phyloP scores from a whole-genome alignment of 92 coral and sea anemone species.

The Zoanthus sansibaricus region DNA sequence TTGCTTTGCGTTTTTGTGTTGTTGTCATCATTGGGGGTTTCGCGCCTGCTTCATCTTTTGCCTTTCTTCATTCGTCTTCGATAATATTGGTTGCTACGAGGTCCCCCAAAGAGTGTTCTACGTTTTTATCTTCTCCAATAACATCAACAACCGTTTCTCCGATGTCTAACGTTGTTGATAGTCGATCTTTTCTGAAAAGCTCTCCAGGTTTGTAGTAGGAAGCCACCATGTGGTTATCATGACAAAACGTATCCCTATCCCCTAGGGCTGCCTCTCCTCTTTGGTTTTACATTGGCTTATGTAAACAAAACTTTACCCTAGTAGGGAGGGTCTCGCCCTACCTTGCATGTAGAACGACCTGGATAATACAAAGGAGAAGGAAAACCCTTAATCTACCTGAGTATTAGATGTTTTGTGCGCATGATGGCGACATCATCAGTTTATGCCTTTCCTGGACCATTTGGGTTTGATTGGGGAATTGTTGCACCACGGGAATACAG shows the following conservation, averaged over 20 bases:
- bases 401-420: too few species aligned
- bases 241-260: constrained; percentile 35
- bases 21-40: constrained; percentile 29
- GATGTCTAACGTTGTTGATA: constrained; percentile 41
- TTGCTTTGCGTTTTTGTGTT: constrained; percentile 32
- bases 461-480: too few species aligned
- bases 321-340: constrained; percentile 46
- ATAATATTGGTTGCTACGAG: constrained; percentile 50
- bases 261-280: constrained; percentile 41
- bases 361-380: constrained; percentile 42
- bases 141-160: constrained; percentile 36
- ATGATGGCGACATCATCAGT: too few species aligned
- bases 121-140: constrained; percentile 47
- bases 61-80: constrained; percentile 31
- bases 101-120: constrained; percentile 49
- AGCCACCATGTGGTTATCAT: constrained; percentile 29
- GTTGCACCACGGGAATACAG: too few species aligned
- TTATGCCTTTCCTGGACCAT: too few species aligned
- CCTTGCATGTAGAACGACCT: constrained; percentile 46
- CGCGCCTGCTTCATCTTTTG: constrained; percentile 43
- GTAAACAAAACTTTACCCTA: constrained; percentile 34
- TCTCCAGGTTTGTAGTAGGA: constrained; percentile 42
- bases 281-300: constrained; percentile 41
- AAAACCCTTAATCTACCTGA: neutral
- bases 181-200: constrained; percentile 46